phyloP scores from a whole-genome alignment of 2,797 vertebrate genomes.

The Prionace glauca region DNA sequence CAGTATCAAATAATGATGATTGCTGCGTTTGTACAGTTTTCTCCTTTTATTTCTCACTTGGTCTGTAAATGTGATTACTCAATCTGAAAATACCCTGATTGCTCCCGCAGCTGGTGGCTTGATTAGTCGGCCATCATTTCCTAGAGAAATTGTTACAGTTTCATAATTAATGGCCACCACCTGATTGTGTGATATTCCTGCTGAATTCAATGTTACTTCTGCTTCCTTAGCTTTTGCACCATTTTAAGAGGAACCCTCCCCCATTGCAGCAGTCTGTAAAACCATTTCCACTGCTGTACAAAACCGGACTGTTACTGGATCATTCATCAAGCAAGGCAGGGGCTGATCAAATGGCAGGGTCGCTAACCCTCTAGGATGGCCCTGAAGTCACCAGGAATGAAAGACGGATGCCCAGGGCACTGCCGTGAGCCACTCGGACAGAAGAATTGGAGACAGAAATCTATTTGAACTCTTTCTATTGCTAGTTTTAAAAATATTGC shows the following conservation, averaged over 20 bases:
- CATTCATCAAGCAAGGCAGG: not conserved
- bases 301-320: not conserved
- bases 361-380: not conserved
- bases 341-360: not conserved
- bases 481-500: not conserved
- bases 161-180: not conserved
- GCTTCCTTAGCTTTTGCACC: not conserved
- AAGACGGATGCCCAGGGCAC: not conserved
- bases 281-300: not conserved
- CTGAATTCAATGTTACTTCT: no score
- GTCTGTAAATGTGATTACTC: not conserved
- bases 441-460: not conserved
- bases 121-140: not conserved
- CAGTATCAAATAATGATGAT: no score
- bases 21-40: not conserved
- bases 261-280: not conserved
- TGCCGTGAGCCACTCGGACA: not conserved
- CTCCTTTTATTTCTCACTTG: not conserved
- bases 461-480: not conserved
- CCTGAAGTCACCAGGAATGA: not conserved
- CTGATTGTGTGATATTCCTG: not conserved
- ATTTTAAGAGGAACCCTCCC: not conserved
- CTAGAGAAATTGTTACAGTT: not conserved
- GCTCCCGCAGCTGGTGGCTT: not conserved
- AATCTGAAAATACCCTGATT: conserved; percentile 3